Base-by-base conservation (phyloP, 2,113 vertebrate genomes). In the Pollimyrus isidori region DNA sequence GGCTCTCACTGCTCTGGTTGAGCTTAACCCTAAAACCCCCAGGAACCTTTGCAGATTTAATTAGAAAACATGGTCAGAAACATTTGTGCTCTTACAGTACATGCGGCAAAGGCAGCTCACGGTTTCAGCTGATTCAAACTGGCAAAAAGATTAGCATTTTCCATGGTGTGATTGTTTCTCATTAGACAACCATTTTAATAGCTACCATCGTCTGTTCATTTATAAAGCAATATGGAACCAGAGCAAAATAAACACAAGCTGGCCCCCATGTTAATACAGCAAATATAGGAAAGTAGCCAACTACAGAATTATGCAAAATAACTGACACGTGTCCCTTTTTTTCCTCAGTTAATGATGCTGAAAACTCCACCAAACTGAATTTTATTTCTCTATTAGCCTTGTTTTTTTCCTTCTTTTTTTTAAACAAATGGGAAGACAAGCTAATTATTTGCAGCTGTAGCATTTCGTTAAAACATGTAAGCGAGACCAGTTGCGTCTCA, bases 111-210 rank as follows among this genome's bases (percentile, higher is more conserved):
- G 30, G 30, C 50, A 52, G 48, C 50, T 30, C 19, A 3, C 30
- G 10, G 26, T 86, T 86, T 86, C 26, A 84, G 85, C 50, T 35
- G 50, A 53, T 87, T 53, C 85, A 48, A 86, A 86, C 83, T 49
- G 46, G 83, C 6, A 9, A 86, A 26, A 86, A 50, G n/a, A 80
- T 42, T 80, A 80, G 35, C 73, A 42, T 42, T 80, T 80, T 80
- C 2, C 17, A 15, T 80, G 73, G 30, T 39, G 35, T 19, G 35
- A 39, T 42, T 42, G 35, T 84, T 84, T 84, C 45, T 84, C 45
- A 48, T 45, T 45, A 46, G 82, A 84, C 23, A n/a, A 21, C 19
- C 42, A 48, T 84, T 49, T 21, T 84, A 84, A 84, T 48, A 11
- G 45, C 82, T 84, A 13, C 45, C 1, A 10, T 48, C 45, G 42